Percentiles rank a stretch among this genome's conserved stretches.
These are phyloP conservation scores for Micromesistius poutassou DNA, from an alignment of 2,797 vertebrate species.

Conservation along the genomic window DNA sequence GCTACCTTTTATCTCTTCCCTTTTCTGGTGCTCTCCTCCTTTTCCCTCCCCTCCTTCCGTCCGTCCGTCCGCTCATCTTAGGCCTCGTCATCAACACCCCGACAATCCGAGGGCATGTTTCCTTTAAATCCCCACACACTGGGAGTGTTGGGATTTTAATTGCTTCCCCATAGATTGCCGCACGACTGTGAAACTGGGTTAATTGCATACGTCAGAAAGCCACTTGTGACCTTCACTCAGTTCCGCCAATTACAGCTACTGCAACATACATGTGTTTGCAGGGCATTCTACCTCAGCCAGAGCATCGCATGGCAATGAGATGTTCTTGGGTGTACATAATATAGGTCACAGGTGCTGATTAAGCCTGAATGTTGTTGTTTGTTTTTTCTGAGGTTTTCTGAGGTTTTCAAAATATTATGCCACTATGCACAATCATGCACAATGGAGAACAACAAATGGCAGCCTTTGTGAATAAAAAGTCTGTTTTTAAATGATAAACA, in stretches of 20 bases:
- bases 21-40: not conserved
- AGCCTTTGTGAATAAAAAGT: not conserved
- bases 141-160: slow-evolving; percentile 65
- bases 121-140: slow-evolving; percentile 47
- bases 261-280: slow-evolving; percentile 24
- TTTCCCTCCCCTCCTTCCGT: not conserved
- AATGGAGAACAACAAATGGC: not conserved
- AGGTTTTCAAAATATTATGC: not conserved
- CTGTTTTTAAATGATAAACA: not conserved
- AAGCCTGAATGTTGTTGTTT: not conserved
- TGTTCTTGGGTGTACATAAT: not conserved
- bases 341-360: not conserved
- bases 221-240: slow-evolving; percentile 56
- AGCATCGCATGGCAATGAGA: not conserved
- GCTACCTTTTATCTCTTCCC: not conserved
- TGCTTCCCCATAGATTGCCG: slow-evolving; percentile 70
- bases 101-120: slow-evolving; percentile 37
- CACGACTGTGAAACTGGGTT: slow-evolving; percentile 62
- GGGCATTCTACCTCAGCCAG: slow-evolving; percentile 24
- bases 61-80: not conserved
- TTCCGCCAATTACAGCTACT: slow-evolving; percentile 44
- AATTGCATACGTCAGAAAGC: slow-evolving; percentile 63
- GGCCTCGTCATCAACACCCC: slow-evolving; percentile 14
- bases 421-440: not conserved
- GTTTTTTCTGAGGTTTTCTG: not conserved